These are phyloP conservation scores for Puma concolor DNA, from an alignment of 2,113 vertebrate genomes.

Conservation along the genomic window DNA sequence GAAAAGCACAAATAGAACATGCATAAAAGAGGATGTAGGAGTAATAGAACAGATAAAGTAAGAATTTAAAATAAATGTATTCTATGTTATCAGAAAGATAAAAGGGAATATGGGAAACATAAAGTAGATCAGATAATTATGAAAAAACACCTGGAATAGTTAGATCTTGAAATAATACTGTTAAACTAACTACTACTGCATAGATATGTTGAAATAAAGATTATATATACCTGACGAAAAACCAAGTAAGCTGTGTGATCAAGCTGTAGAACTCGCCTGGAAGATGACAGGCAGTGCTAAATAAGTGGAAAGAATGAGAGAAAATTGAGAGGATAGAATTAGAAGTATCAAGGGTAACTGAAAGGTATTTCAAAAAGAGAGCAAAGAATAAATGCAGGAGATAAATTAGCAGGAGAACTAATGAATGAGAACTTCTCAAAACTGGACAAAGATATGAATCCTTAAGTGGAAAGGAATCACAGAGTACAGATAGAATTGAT, in stretches of 20 bases:
- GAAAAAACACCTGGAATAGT: neutral
- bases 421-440: neutral
- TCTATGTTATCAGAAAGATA: neutral
- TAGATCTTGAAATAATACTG: neutral
- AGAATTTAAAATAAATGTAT: neutral
- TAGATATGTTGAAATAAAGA: neutral
- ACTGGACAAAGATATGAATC: neutral
- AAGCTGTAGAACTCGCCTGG: neutral
- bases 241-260: neutral
- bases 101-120: neutral
- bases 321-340: neutral
- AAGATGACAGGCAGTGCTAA: neutral
- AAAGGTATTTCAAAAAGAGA: neutral
- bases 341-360: neutral
- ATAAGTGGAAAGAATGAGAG: neutral
- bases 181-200: neutral
- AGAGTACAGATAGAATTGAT: neutral
- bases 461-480: neutral
- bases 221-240: neutral
- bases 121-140: neutral
- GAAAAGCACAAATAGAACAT: neutral
- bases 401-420: neutral
- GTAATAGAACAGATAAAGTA: neutral
- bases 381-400: neutral
- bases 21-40: neutral